Conservation (phyloP, 2,888 invertebrate species). For the Ophion ventricosus region DNA sequence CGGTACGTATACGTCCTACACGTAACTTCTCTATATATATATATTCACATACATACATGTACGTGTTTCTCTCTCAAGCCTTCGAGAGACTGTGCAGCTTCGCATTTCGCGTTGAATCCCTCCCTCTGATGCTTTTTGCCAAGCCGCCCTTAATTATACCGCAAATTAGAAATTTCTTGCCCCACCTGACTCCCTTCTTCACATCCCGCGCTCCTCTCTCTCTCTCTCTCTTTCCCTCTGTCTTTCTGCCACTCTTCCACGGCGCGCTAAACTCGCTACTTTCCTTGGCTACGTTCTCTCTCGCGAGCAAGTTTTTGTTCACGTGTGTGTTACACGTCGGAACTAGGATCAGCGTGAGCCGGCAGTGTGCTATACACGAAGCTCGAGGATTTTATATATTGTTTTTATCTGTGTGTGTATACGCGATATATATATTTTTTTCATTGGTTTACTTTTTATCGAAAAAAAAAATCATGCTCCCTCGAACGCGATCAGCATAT, state of each 20-base stretch:
- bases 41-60: conserved; percentile 38
- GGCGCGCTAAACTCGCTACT: conserved; percentile 1
- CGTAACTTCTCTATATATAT: conserved; percentile 42
- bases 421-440: not conserved
- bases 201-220: conserved; percentile 31
- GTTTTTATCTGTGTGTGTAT: not conserved
- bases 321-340: conserved; percentile 61
- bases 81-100: conserved; percentile 70
- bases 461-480: conserved; percentile 6
- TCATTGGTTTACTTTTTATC: not conserved
- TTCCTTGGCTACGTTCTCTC: conserved; percentile 52
- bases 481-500: not conserved
- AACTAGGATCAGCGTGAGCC: conserved; percentile 58
- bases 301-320: conserved; percentile 58
- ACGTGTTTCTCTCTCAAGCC: conserved; percentile 25
- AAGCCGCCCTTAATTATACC: conserved; percentile 82
- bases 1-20: conserved; percentile 67
- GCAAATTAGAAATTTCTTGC: conserved; percentile 82
- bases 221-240: conserved; percentile 36
- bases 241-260: conserved; percentile 12
- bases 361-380: conserved; percentile 25
- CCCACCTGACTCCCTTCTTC: conserved; percentile 43
- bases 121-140: conserved; percentile 79
- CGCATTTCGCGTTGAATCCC: conserved; percentile 67
- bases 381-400: conserved; percentile 31